Percentiles rank a stretch among this genome's conserved stretches.
Evolutionary conservation across 2,888 invertebrate species (phyloP).

Genomic region (Myathropa florea): DNA sequence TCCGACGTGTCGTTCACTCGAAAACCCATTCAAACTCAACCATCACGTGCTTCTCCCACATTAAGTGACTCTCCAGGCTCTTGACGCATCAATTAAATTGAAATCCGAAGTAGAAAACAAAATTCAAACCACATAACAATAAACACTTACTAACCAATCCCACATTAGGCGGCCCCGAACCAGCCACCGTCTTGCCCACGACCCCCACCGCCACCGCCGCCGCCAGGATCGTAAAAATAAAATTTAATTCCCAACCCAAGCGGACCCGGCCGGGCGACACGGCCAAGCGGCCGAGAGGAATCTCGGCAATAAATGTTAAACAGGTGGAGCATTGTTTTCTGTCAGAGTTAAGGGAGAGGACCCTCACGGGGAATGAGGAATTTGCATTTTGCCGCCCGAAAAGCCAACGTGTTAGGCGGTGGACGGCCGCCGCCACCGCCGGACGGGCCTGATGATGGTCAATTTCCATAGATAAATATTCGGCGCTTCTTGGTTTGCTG

Average conservation of each 20-base stretch:
- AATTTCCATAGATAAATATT: conserved; percentile 64
- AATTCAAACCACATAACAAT: conserved; percentile 32
- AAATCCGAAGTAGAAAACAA: neutral
- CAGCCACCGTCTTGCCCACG: neutral
- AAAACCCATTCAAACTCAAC: neutral
- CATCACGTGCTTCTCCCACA: neutral
- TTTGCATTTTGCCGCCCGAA: conserved; percentile 30
- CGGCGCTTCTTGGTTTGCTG: conserved; percentile 25
- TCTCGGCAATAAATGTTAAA: conserved; percentile 57
- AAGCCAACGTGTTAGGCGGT: no score
- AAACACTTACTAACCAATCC: conserved; percentile 25
- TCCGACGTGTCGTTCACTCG: neutral
- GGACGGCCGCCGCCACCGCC: no score
- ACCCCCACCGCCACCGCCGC: neutral
- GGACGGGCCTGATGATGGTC: conserved; percentile 45
- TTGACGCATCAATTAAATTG: conserved; percentile 28
- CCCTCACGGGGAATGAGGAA: neutral
- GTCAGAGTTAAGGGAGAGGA: conserved; percentile 14
- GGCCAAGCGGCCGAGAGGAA: neutral
- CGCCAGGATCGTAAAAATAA: conserved; percentile 19
- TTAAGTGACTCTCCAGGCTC: neutral
- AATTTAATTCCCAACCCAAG: conserved; percentile 19
- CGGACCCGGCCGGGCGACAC: neutral
- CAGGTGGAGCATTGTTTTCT: conserved; percentile 62
- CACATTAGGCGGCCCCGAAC: neutral